These are phyloP conservation scores for Himalopsyche phryganea DNA, from an alignment of 1,140 invertebrate genomes.

Conservation along the genomic window DNA sequence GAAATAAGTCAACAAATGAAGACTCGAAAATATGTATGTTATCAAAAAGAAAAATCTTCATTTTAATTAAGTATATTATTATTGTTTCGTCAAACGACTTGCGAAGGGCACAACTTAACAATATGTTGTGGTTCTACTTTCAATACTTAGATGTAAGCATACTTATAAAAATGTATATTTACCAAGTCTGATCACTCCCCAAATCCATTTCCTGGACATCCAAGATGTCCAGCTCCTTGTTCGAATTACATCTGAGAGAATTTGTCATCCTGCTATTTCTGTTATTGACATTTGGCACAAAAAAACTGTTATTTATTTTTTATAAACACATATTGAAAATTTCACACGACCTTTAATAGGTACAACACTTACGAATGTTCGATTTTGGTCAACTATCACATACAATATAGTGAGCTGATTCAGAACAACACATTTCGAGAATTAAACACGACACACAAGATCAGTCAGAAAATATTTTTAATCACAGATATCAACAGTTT, in stretches of 20 bases:
- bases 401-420: not conserved
- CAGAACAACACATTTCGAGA: not conserved
- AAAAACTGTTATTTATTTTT: constrained; percentile 23
- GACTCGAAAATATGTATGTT: too few species aligned
- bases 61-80: too few species aligned
- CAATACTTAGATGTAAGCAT: too few species aligned
- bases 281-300: constrained; percentile 30
- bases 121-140: too few species aligned
- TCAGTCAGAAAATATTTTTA: constrained; percentile 12
- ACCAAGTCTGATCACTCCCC: constrained; percentile 26
- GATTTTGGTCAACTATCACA: constrained; percentile 1
- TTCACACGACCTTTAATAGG: constrained; percentile 10
- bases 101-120: too few species aligned
- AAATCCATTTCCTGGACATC: constrained; percentile 22
- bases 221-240: constrained; percentile 24
- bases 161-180: not conserved
- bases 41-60: too few species aligned
- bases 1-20: too few species aligned
- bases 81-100: too few species aligned
- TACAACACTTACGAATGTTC: not conserved
- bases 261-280: constrained; percentile 28
- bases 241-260: constrained; percentile 11
- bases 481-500: constrained; percentile 25
- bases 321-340: constrained; percentile 20
- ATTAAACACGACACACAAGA: constrained; percentile 6